Evolutionary conservation across 2,888 invertebrate species (phyloP).

Genomic region (Archips xylosteana): DNA sequence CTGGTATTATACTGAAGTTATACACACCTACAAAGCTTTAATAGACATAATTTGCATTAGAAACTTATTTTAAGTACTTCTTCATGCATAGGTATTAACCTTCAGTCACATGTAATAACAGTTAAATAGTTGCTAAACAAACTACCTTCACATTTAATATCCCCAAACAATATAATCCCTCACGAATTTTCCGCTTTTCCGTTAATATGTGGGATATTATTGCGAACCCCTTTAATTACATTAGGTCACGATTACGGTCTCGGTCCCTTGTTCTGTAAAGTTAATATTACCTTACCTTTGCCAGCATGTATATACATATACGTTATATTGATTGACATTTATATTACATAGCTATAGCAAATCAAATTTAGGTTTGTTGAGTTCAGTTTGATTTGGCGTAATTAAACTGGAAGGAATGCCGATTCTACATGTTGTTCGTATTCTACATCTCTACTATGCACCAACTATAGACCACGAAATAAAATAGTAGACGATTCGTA

Average conservation of each 20-base stretch:
- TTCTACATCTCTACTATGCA: too few relatives aligned
- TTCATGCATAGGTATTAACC: not conserved
- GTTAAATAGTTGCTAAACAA: slow-evolving; percentile 6
- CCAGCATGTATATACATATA: not conserved
- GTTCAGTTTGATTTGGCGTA: not conserved
- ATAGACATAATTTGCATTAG: not conserved
- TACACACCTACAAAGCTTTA: too few relatives aligned
- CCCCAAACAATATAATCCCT: slow-evolving; percentile 14
- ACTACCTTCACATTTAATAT: slow-evolving; percentile 2
- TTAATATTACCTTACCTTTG: slow-evolving; percentile 8
- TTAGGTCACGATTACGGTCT: slow-evolving; percentile 24
- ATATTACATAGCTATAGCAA: not conserved
- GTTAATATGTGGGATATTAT: slow-evolving; percentile 21
- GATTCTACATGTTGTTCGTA: not conserved
- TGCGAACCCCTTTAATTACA: slow-evolving; percentile 16
- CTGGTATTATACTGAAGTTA: too few relatives aligned
- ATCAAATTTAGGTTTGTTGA: too few relatives aligned
- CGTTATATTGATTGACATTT: slow-evolving; percentile 3
- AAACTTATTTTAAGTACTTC: not conserved
- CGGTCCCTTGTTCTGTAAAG: slow-evolving; percentile 13
- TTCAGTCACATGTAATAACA: not conserved
- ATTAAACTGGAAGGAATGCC: not conserved
- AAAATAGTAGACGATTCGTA: too few relatives aligned
- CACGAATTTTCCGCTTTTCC: slow-evolving; percentile 5
- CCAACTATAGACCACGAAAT: too few relatives aligned